phyloP scores from a whole-genome alignment of 1,140 invertebrate genomes.

The Leguminivora glycinivorella region DNA sequence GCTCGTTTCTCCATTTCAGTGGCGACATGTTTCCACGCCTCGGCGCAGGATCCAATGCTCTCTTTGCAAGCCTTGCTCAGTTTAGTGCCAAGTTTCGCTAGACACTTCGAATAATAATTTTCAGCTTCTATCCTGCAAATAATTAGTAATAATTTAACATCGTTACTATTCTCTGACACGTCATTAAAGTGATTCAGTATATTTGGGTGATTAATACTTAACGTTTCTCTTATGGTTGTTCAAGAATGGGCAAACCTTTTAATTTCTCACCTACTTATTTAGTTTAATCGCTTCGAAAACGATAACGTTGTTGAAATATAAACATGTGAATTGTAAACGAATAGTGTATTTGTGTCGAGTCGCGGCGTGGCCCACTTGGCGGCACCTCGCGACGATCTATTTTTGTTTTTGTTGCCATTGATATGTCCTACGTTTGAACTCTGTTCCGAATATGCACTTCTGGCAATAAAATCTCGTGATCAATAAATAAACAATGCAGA shows the following conservation, averaged over 20 bases:
- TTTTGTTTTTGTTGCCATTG: constrained; percentile 60
- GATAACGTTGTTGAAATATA: constrained; percentile 34
- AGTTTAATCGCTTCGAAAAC: constrained; percentile 31
- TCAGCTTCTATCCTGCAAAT: constrained; percentile 91
- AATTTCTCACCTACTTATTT: not conserved
- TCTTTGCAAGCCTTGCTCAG: constrained; percentile 90
- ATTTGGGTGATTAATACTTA: not conserved
- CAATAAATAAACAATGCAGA: too few relatives aligned
- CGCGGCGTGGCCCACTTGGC: constrained; percentile 55
- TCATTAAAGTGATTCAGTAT: not conserved
- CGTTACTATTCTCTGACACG: not conserved
- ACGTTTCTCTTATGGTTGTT: not conserved
- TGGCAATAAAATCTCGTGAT: too few relatives aligned
- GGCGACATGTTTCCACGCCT: constrained; percentile 94
- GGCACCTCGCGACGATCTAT: constrained; percentile 51
- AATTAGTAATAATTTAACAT: not conserved
- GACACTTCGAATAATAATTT: constrained; percentile 92
- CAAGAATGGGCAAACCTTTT: not conserved
- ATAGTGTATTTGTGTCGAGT: constrained; percentile 42
- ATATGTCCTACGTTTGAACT: constrained; percentile 44
- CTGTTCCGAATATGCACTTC: not conserved
- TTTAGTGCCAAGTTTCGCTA: constrained; percentile 92
- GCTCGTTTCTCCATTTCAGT: constrained; percentile 94
- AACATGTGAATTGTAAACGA: constrained; percentile 26
- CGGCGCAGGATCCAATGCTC: constrained; percentile 89